Evolutionary conservation across 2,797 vertebrate species (phyloP).

Genomic region (Muscicapa striata): DNA sequence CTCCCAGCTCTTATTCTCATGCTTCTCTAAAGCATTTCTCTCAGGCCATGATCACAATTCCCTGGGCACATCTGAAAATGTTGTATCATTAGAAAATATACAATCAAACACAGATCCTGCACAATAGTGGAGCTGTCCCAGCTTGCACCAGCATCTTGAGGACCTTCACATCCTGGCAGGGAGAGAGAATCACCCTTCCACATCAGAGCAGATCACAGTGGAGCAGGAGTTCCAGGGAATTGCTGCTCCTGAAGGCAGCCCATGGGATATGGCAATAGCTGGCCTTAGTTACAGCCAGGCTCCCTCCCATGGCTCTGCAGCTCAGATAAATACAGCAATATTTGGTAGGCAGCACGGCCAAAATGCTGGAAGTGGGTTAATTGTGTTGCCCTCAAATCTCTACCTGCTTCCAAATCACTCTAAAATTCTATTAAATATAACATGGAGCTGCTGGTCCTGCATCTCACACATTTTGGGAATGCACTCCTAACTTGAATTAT

Average conservation of each 20-base stretch:
- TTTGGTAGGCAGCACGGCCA: not conserved
- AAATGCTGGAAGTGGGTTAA: not conserved
- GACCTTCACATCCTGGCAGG: not conserved
- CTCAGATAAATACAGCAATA: not conserved
- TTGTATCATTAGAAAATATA: rapidly evolving
- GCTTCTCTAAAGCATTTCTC: not conserved
- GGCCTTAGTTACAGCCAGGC: not conserved
- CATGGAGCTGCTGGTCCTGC: not conserved
- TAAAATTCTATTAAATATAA: not conserved
- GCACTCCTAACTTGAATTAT: not conserved
- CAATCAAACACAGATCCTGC: not conserved
- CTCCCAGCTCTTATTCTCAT: not conserved
- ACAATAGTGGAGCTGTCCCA: not conserved
- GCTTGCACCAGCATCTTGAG: not conserved
- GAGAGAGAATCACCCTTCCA: not conserved
- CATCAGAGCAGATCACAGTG: not conserved
- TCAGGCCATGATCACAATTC: rapidly evolving
- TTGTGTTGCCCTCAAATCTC: not conserved
- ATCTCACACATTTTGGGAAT: not conserved
- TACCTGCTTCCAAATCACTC: not conserved
- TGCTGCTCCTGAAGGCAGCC: not conserved
- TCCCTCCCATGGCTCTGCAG: not conserved
- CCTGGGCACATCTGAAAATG: not conserved
- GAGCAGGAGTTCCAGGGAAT: not conserved
- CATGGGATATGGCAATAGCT: not conserved